Evolutionary conservation across 2,113 vertebrate genomes (phyloP), one percentile per base, ranked within the genome.

Genomic region (Catharus fuscescens): DNA sequence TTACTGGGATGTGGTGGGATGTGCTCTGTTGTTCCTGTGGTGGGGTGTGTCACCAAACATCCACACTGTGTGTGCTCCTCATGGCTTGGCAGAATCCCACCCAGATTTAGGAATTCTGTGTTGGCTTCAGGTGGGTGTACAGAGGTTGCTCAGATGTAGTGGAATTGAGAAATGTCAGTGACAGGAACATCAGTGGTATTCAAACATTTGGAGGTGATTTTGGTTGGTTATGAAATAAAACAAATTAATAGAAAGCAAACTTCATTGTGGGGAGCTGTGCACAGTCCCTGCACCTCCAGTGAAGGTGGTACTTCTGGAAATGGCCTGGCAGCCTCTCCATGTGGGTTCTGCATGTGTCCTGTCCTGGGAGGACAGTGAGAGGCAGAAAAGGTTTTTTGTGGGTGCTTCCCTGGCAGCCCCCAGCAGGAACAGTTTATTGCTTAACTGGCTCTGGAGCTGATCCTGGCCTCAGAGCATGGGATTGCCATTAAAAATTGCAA

Each of bases 61-160:
- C 31, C 18, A 0, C 28, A 1, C 0, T 48, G 3, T 8, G 10
- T 10, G 42, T 67, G 69, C 38, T 48, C n/a, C 29, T 57, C 18
- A 2, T 34, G 69, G 24, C 54, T 40, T 53, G 48, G 73, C 59
- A 50, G 69, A 38, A 16, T 40, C 48, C 72, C 36, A 16, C 12
- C 36, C 6, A 5, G 6, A 28, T 57, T 72, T 44, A 53, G 56
- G 42, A 42, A 45, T 17, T 60, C 62, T 10, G 8, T 60, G 15
- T 31, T 66, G 36, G 9, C 25, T 50, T 69, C 44, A 44, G 18
- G 19, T 53, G 44, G 23, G 38, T 19, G 38, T 34, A 6, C 47
- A 48, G 47, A 54, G 10, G 7, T 62, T 61, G 47, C 21, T 84
- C 1, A 1, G 44, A 3, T 28, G 8, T 45, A 18, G 32, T 28